Percentiles rank a stretch among this genome's conserved stretches.
These are phyloP conservation scores for Phyllotis vaccarum DNA, from an alignment of 2,797 vertebrate species.

Conservation along the genomic window DNA sequence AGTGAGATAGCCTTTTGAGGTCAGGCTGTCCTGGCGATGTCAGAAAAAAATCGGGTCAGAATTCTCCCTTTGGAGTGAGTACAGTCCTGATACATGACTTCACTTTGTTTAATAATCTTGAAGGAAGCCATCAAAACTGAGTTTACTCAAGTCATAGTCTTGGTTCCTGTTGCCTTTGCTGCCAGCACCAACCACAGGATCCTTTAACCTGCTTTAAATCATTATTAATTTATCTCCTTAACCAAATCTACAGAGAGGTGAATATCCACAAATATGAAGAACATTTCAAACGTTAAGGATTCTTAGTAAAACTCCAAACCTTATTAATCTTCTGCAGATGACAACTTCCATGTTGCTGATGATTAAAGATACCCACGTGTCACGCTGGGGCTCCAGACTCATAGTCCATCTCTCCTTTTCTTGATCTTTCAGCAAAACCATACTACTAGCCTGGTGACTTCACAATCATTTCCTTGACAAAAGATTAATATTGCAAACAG, in stretches of 20 bases:
- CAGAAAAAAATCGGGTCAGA: conserved; percentile 51
- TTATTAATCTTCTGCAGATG: conserved; percentile 83
- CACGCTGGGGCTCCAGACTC: conserved; percentile 52
- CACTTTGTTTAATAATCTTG: conserved; percentile 70
- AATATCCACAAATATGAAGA: conserved; percentile 54
- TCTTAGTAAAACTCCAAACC: conserved; percentile 76
- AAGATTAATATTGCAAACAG: conserved; percentile 76
- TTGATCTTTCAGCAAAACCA: conserved; percentile 80
- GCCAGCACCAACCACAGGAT: neutral
- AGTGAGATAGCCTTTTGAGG: conserved; percentile 33
- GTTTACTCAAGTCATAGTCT: conserved; percentile 7
- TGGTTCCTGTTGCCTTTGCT: conserved; percentile 2
- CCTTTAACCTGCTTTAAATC: conserved; percentile 60
- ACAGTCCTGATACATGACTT: conserved; percentile 66
- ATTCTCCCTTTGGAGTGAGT: conserved; percentile 69
- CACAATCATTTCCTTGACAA: conserved; percentile 80
- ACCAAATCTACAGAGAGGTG: conserved; percentile 60
- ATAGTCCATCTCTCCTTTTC: conserved; percentile 76
- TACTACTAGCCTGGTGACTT: conserved; percentile 79
- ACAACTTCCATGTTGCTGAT: conserved; percentile 75
- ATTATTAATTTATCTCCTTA: conserved; percentile 69
- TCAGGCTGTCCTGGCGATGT: conserved; percentile 55
- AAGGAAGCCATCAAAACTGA: conserved; percentile 51
- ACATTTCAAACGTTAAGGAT: conserved; percentile 52
- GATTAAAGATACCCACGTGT: conserved; percentile 76